phyloP scores from a whole-genome alignment of 2,113 vertebrate genomes.

The Pterocles burchelli region DNA sequence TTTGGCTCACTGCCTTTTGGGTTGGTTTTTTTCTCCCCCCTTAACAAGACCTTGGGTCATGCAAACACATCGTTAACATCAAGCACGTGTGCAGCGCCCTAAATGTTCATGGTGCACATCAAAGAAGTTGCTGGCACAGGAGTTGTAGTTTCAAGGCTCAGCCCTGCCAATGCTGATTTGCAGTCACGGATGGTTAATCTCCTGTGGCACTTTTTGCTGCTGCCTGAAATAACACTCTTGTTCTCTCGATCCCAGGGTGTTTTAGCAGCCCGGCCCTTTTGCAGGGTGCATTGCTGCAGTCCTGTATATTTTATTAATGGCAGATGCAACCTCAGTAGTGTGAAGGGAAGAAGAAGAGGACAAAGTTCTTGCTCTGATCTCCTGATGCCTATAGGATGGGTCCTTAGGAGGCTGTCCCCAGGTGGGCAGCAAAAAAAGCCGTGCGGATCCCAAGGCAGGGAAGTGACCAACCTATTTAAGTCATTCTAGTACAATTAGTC shows the following conservation, averaged over 20 bases:
- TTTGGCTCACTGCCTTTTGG: background rate
- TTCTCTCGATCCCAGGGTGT: background rate
- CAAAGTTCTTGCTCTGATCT: background rate
- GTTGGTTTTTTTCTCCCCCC: background rate
- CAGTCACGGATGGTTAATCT: constrained; percentile 35
- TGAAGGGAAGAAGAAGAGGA: background rate
- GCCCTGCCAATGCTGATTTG: constrained; percentile 25
- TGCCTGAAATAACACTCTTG: background rate
- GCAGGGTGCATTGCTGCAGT: background rate
- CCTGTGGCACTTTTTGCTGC: constrained; percentile 18
- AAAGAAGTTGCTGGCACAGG: constrained; percentile 37
- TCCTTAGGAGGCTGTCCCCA: background rate
- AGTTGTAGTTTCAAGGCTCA: constrained; percentile 49
- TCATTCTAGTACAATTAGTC: background rate
- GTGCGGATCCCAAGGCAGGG: background rate
- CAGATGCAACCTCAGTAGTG: background rate
- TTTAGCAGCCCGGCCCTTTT: background rate
- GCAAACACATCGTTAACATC: background rate
- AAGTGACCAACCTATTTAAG: background rate
- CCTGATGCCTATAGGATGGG: background rate
- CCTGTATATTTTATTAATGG: background rate
- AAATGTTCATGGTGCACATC: constrained; percentile 16
- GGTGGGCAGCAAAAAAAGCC: background rate
- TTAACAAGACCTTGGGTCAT: background rate
- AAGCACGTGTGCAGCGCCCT: constrained; percentile 1